Base-by-base conservation (phyloP, 2,888 invertebrate genomes). In the Aspidapion aeneum region DNA sequence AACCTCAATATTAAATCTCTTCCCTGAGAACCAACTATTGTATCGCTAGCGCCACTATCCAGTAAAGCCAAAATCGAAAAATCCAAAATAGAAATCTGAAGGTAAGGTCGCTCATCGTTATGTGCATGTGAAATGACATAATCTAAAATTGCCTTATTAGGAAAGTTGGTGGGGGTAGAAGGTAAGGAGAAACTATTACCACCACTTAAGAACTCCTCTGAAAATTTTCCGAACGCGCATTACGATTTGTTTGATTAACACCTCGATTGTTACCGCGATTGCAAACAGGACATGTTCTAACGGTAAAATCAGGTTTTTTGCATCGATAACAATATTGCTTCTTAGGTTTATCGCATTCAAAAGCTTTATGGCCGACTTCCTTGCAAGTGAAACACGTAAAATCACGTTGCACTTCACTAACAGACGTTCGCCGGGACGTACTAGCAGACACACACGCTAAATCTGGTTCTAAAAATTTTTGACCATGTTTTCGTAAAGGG, bases 11-110 rank as follows among this genome's bases (percentile, higher is more conserved):
- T 19, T n/a, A 20, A 21, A 55, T 60, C 2, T 9, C 12, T 55
- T 2, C 60, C 55, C 18, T 20, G 9, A 20, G 20, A 55, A 20
- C 55, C 60, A 52, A 55, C 60, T 60, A 60, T 60, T 3, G 60
- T 55, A 19, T 21, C 9, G 5, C 21, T 55, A 21, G 60, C 55
- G 55, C 55, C 54, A 55, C 16, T 7, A 21, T 56, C 56, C 21
- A 56, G 21, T 3, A 56, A n/a, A 12, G 17, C 56, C 18, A 20
- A 17, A 5, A 56, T 21, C n/a, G 3, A 7, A 18, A 3, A n/a
- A n/a, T 18, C 56, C 18, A 56, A 18, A 20, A 56, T 56, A 3
- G 3, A 9, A 5, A 56, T n/a, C 18, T 56, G 7, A 9, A 56
- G 9, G 9, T 7, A 12, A 5, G 56, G 56, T 21, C 56, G 3